phyloP scores from a whole-genome alignment of 2,888 invertebrate genomes.

The Ctena decussata region DNA sequence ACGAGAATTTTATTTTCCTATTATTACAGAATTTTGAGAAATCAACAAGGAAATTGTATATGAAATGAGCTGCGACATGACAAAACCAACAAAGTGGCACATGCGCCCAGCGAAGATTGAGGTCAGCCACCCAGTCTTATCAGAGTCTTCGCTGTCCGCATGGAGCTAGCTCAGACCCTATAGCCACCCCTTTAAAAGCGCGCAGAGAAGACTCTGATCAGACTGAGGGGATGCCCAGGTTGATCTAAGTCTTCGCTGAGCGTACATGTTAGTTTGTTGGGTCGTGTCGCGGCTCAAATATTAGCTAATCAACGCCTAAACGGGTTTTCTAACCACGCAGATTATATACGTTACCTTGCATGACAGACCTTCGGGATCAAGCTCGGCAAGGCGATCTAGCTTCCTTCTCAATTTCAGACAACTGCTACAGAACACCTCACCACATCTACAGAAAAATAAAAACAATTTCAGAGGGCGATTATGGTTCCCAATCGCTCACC shows the following conservation, averaged over 20 bases:
- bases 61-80: too few species aligned
- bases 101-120: too few species aligned
- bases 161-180: too few species aligned
- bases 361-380: conserved; percentile 35
- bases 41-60: too few species aligned
- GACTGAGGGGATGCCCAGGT: background rate
- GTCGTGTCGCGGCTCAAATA: background rate
- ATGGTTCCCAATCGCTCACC: too few species aligned
- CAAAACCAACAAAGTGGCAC: too few species aligned
- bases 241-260: background rate
- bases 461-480: too few species aligned
- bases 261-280: background rate
- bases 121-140: too few species aligned
- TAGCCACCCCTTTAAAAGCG: too few species aligned
- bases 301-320: background rate
- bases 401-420: conserved; percentile 35
- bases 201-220: background rate
- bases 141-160: too few species aligned
- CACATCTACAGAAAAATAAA: conserved; percentile 46
- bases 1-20: too few species aligned
- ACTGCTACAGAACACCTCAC: conserved; percentile 44
- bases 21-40: too few species aligned
- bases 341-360: conserved; percentile 26
- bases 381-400: conserved; percentile 46
- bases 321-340: background rate